These are phyloP conservation scores for Drosophila kanapiae DNA, from an alignment of 1,140 invertebrate species.

Conservation along the genomic window DNA sequence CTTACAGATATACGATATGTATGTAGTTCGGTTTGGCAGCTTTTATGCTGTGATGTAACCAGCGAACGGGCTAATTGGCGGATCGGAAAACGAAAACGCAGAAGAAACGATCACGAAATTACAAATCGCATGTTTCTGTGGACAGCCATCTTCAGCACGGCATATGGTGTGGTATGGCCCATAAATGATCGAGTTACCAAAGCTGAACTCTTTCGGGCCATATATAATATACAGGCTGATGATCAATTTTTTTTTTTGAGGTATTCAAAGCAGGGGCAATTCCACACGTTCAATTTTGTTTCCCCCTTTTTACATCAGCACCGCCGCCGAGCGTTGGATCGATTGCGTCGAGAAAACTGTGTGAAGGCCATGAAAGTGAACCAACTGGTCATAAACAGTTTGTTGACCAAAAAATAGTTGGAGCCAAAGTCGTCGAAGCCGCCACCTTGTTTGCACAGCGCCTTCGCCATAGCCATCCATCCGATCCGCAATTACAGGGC, in stretches of 20 bases:
- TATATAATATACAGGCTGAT: conserved; percentile 8
- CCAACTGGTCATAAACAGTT: conserved; percentile 78
- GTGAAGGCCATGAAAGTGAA: conserved; percentile 83
- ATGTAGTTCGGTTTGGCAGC: conserved; percentile 59
- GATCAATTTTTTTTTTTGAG: conserved; percentile 55
- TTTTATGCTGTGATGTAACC: conserved; percentile 75
- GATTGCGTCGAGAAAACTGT: conserved; percentile 69
- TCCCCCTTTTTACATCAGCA: conserved; percentile 22
- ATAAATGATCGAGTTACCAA: conserved; percentile 61
- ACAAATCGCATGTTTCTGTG: conserved; percentile 65
- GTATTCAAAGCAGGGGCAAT: conserved; percentile 72
- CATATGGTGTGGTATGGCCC: conserved; percentile 28
- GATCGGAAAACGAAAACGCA: conserved; percentile 68
- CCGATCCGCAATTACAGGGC: conserved; percentile 48
- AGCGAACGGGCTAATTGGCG: conserved; percentile 64
- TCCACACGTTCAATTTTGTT: conserved; percentile 61
- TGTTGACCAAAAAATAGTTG: conserved; percentile 74
- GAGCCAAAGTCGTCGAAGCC: not conserved
- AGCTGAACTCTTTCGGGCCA: conserved; percentile 16
- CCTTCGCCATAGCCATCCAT: conserved; percentile 7
- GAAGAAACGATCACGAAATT: conserved; percentile 59
- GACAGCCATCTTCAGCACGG: conserved; percentile 36
- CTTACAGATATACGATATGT: conserved; percentile 15
- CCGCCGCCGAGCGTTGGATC: conserved; percentile 23
- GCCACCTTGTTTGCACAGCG: conserved; percentile 27